Base-by-base conservation (phyloP, 2,888 invertebrate genomes). In the Ariolimax columbianus region DNA sequence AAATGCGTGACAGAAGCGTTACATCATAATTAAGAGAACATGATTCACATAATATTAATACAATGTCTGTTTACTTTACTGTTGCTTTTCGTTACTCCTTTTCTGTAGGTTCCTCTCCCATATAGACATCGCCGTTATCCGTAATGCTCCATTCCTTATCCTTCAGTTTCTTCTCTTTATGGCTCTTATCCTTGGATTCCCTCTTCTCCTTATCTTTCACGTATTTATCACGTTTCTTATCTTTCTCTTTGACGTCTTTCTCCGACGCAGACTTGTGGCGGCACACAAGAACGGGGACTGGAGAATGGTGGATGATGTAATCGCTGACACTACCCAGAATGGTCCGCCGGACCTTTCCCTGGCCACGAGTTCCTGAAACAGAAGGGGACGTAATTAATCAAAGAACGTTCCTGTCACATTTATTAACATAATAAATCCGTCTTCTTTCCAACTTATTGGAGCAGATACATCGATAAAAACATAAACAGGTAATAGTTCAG, bases 291-390 rank as follows among this genome's bases (percentile, higher is more conserved):
- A 90, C 90, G 0, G 90, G 90, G 17, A 89, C 89, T 14, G 90
- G 90, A 11, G 90, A 88, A 80, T 90, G 90, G 77, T 90, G 90
- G 23, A 90, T 88, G 43, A 90, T 89, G 84, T 89, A 90, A 80
- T 90, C 90, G 81, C 90, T 90, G 68, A 90, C 90, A 81, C 89
- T 90, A 14, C 90, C 90, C 88, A 90, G 89, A 70, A 90, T 89
- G 51, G 90, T 89, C 23, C 90, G 86, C 30, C 90, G 88, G 66
- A 90, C 87, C 79, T 90, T 90, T 6, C 90, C 89, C 88, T 89
- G 88, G 9, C 90, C 90, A 30, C 90, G 86, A 75, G 90, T 90
- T 55, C 90, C 84, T 84, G 84, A n/a, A 55, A 59, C 0, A 70
- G 43, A 59, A 51, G 33, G 36, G 40, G 14, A 63, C n/a, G n/a